Conservation (phyloP, 2,113 vertebrate genomes). For the Silurus meridionalis region DNA sequence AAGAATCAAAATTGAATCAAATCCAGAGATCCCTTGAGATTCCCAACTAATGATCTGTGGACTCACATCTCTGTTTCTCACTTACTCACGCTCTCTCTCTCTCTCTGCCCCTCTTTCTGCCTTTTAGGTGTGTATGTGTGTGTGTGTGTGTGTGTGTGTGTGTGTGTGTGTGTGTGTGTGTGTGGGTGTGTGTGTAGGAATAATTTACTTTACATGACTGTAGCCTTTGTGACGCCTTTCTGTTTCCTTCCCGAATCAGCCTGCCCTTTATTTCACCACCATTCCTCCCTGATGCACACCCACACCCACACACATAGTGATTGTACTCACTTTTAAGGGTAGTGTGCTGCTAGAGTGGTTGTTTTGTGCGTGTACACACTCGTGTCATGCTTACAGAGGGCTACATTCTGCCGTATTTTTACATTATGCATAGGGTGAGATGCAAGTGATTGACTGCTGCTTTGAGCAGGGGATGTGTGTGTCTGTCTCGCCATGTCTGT, state of each 20-base stretch:
- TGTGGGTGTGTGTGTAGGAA: background rate
- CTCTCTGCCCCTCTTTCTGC: background rate
- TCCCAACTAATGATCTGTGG: background rate
- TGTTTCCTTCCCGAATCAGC: constrained; percentile 31
- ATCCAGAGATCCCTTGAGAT: background rate
- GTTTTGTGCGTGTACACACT: background rate
- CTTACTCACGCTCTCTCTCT: background rate
- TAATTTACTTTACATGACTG: constrained; percentile 37
- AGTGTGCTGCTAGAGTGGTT: background rate
- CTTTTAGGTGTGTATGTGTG: background rate
- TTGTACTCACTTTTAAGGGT: constrained; percentile 13
- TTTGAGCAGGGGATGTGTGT: background rate
- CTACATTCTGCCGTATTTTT: background rate
- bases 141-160: background rate
- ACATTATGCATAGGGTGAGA: background rate
- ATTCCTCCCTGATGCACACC: background rate
- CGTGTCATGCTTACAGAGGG: constrained; percentile 10
- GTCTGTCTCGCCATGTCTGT: constrained; percentile 51
- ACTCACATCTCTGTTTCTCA: background rate
- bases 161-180: background rate
- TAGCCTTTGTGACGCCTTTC: constrained; percentile 43
- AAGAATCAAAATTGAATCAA: background rate
- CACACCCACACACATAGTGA: background rate
- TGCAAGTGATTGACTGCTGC: background rate
- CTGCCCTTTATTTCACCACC: background rate